Conservation (phyloP, 2,888 invertebrate species). For the Agrypnus murinus region DNA sequence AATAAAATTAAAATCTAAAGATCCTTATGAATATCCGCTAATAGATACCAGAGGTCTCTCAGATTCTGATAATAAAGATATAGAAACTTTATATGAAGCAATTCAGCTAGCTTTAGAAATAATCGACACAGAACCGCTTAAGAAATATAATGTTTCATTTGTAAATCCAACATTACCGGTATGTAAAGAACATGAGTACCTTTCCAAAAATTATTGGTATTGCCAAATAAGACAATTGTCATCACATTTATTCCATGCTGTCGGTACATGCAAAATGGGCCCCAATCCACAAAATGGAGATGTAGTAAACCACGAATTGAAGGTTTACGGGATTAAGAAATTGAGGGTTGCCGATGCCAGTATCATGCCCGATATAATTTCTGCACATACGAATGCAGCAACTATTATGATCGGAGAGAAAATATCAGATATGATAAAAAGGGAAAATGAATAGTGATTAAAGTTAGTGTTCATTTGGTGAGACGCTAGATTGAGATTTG, state of each 20-base stretch:
- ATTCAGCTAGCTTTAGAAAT: constrained; percentile 67
- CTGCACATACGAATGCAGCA: no score
- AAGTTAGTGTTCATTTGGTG: no score
- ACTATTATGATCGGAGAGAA: no score
- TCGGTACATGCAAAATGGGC: constrained; percentile 75
- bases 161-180: constrained; percentile 73
- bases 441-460: no score
- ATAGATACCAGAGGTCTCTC: constrained; percentile 59
- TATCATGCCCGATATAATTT: no score
- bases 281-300: constrained; percentile 69
- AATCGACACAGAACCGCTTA: constrained; percentile 74
- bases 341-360: no score
- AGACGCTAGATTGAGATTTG: no score
- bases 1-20: constrained; percentile 58
- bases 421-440: no score
- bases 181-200: constrained; percentile 67
- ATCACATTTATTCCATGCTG: constrained; percentile 71
- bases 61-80: constrained; percentile 75
- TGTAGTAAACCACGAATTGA: constrained; percentile 74
- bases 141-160: constrained; percentile 74
- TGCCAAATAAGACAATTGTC: constrained; percentile 71
- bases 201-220: constrained; percentile 71
- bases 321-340: no score
- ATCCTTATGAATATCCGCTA: constrained; percentile 61
- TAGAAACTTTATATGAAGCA: constrained; percentile 76